Conservation (phyloP, 2,113 vertebrate species). For the Malurus elegans region DNA sequence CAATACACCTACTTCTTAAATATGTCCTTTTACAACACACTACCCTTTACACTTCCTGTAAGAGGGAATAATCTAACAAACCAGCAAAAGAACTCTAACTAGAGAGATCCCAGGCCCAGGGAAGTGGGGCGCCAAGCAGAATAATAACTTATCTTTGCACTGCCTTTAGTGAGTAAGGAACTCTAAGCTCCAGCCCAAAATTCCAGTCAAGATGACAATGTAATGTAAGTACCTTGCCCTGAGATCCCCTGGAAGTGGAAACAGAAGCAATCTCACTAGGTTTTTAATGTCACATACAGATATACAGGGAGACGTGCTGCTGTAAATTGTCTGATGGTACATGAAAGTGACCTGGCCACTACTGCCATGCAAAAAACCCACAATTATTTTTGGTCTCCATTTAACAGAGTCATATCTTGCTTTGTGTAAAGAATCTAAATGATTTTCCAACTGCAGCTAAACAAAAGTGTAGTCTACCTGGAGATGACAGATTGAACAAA, state of each 20-base stretch:
- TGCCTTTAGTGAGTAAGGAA: neutral
- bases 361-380: neutral
- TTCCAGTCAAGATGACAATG: neutral
- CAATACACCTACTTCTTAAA: neutral
- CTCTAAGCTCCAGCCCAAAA: constrained; percentile 6
- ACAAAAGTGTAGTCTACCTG: constrained; percentile 51
- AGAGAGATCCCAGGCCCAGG: neutral
- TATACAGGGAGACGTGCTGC: neutral
- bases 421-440: constrained; percentile 21
- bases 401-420: constrained; percentile 50
- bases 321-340: neutral
- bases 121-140: neutral
- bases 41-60: neutral
- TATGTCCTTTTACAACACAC: neutral
- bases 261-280: neutral
- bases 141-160: neutral
- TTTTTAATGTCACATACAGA: neutral
- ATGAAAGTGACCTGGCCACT: neutral
- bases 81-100: neutral
- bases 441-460: constrained; percentile 57
- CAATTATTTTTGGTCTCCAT: constrained; percentile 12
- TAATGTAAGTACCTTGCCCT: neutral
- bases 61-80: neutral
- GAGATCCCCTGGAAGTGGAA: neutral
- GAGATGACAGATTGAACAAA: constrained; percentile 55